These are phyloP conservation scores for Trichomalopsis sarcophagae DNA, from an alignment of 1,140 invertebrate genomes.

Conservation along the genomic window DNA sequence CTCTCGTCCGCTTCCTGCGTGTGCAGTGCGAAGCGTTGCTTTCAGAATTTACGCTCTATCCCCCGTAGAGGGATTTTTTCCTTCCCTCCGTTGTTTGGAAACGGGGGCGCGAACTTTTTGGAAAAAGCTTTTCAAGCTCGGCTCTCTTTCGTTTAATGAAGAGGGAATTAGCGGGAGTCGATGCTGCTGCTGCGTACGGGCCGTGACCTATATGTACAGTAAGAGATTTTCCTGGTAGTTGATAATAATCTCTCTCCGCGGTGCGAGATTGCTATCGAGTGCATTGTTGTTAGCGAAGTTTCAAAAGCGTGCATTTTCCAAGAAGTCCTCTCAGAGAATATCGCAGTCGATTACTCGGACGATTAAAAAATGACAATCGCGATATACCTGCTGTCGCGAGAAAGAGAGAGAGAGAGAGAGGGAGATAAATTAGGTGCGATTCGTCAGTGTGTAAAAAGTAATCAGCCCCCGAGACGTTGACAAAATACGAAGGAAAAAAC, in stretches of 20 bases:
- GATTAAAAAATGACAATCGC: slow-evolving; percentile 31
- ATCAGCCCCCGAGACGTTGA: slow-evolving; percentile 47
- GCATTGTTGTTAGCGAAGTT: not conserved
- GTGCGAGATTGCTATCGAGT: not conserved
- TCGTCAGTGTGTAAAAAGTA: slow-evolving; percentile 47
- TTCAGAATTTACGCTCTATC: not conserved
- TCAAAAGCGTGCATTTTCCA: not conserved
- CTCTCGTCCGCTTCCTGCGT: not conserved
- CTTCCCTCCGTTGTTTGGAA: not conserved
- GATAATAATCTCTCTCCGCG: not conserved
- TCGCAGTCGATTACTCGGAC: not conserved
- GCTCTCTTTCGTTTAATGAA: not conserved
- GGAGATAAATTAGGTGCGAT: slow-evolving; percentile 38
- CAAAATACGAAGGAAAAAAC: slow-evolving; percentile 46
- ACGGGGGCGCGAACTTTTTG: not conserved
- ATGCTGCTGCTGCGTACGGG: not conserved
- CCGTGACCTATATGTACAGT: not conserved
- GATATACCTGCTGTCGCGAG: not conserved
- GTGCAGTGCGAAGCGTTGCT: not conserved
- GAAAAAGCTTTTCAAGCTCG: not conserved
- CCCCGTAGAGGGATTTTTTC: not conserved
- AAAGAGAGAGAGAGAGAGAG: not conserved
- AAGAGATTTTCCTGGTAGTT: not conserved
- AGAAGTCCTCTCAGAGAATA: not conserved
- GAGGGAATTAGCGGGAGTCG: not conserved